These are phyloP conservation scores for Tiliqua scincoides DNA, from an alignment of 2,113 vertebrate genomes.

Conservation along the genomic window DNA sequence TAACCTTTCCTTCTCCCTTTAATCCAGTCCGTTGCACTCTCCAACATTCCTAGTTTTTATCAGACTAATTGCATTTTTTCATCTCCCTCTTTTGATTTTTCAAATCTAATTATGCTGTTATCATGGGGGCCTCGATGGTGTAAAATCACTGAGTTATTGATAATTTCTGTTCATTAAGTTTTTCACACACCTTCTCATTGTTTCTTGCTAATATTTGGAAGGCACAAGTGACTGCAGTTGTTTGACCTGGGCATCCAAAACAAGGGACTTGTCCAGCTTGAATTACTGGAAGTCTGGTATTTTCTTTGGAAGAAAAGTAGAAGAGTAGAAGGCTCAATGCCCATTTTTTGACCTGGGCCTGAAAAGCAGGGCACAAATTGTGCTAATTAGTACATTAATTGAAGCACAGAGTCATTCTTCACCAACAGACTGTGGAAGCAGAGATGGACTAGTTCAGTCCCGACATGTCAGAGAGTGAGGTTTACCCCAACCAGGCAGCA, in stretches of 20 bases:
- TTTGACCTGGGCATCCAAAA: not conserved
- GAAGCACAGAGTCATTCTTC: not conserved
- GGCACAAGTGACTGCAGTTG: not conserved
- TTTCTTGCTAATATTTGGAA: constrained; percentile 41
- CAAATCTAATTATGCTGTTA: constrained; percentile 71
- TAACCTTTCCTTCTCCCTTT: constrained; percentile 72
- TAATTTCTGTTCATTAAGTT: constrained; percentile 63
- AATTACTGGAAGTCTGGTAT: constrained; percentile 22
- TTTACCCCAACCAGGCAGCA: too few relatives aligned
- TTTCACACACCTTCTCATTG: constrained; percentile 38
- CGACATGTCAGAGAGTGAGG: not conserved
- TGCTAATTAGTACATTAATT: not conserved
- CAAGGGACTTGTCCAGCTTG: constrained; percentile 11
- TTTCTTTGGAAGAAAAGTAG: not conserved
- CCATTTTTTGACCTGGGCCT: not conserved
- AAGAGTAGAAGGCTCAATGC: not conserved
- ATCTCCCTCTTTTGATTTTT: constrained; percentile 69
- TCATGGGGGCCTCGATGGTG: constrained; percentile 46
- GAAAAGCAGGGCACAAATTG: not conserved
- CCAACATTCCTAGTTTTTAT: constrained; percentile 63
- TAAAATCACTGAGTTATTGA: constrained; percentile 69
- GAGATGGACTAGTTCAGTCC: not conserved
- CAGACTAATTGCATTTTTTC: constrained; percentile 68
- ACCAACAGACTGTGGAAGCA: not conserved
- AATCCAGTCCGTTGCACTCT: constrained; percentile 55